phyloP scores from a whole-genome alignment of 2,888 invertebrate genomes.

The Torymus tubicola region DNA sequence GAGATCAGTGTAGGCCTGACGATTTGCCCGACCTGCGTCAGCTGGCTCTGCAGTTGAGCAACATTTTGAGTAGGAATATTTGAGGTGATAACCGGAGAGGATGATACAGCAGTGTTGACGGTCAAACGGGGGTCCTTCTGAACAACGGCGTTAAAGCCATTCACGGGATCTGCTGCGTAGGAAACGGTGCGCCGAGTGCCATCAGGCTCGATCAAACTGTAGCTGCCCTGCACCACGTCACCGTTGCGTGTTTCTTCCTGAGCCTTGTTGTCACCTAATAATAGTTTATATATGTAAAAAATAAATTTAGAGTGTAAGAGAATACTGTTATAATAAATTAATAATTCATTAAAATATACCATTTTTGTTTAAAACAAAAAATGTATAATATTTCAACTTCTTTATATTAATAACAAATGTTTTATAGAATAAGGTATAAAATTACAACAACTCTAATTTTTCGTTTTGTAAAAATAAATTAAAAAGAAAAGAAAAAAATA shows the following conservation, averaged over 20 bases:
- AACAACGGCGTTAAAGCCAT: conserved; percentile 72
- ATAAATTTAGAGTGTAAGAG: background rate
- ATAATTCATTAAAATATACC: too few species aligned
- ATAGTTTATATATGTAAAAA: background rate
- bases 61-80: background rate
- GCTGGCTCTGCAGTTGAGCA: conserved; percentile 46
- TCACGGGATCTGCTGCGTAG: conserved; percentile 71
- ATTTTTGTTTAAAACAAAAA: too few species aligned
- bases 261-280: conserved; percentile 72
- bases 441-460: too few species aligned
- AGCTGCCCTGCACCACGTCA: conserved; percentile 72
- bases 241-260: conserved; percentile 71
- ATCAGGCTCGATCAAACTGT: conserved; percentile 72
- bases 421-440: too few species aligned
- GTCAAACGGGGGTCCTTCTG: conserved; percentile 66
- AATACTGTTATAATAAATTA: too few species aligned
- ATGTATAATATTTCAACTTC: too few species aligned
- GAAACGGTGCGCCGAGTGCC: conserved; percentile 70
- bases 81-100: background rate
- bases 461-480: background rate
- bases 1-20: conserved; percentile 38
- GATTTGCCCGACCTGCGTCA: conserved; percentile 34
- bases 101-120: conserved; percentile 15
- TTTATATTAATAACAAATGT: too few species aligned
- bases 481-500: too few species aligned